phyloP scores from a whole-genome alignment of 2,888 invertebrate genomes.

The Andrena praecox region DNA sequence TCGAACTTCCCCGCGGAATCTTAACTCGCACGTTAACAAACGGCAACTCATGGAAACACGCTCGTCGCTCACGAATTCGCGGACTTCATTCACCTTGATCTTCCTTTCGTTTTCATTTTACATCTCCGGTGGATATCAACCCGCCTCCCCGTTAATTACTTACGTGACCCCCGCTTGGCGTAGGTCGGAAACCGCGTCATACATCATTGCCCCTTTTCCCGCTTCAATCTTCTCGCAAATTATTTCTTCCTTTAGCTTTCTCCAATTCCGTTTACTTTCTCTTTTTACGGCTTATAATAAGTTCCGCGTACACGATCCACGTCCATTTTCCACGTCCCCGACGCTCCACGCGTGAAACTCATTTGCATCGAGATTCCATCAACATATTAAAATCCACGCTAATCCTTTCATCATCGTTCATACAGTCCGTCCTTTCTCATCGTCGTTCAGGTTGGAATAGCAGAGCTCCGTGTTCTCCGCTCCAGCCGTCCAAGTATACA shows the following conservation, averaged over 20 bases:
- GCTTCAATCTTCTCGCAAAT: conserved; percentile 9
- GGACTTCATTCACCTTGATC: conserved; percentile 40
- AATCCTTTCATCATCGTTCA: no score
- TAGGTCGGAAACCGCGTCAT: conserved; percentile 45
- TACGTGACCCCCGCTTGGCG: conserved; percentile 21
- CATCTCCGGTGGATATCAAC: conserved; percentile 37
- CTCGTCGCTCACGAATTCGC: neutral
- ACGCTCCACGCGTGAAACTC: neutral
- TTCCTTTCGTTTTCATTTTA: conserved; percentile 48
- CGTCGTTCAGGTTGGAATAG: no score
- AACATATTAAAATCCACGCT: no score
- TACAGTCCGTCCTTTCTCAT: no score
- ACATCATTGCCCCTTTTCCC: conserved; percentile 7
- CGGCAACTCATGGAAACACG: neutral
- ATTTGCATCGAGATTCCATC: no score
- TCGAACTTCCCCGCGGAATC: no score
- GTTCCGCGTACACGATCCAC: conserved; percentile 11
- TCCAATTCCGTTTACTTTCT: conserved; percentile 48
- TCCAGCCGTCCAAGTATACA: no score
- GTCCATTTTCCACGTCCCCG: neutral
- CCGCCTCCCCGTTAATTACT: conserved; percentile 43
- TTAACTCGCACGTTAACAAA: neutral
- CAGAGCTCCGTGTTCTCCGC: no score
- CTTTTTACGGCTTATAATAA: conserved; percentile 31
- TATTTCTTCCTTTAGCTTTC: conserved; percentile 48